Conservation (phyloP, 2,113 vertebrate genomes). For the Oostethus manadensis region DNA sequence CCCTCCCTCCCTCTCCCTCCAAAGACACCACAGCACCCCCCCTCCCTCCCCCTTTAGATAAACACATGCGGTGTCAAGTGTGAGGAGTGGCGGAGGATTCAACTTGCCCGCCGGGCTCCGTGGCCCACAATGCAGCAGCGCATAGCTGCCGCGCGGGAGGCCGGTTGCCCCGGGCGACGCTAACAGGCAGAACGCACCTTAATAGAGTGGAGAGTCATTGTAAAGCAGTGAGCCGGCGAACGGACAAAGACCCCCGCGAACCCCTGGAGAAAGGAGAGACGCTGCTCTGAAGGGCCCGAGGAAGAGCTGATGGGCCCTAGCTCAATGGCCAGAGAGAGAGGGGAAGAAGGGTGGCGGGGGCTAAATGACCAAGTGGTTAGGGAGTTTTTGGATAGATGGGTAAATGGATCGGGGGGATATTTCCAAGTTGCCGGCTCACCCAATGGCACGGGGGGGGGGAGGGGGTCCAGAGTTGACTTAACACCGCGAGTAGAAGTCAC, state of each 20-base stretch:
- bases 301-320: conserved; percentile 76
- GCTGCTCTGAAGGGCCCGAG: conserved; percentile 75
- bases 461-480: conserved; percentile 13
- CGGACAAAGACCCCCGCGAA: conserved; percentile 82
- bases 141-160: conserved; percentile 97
- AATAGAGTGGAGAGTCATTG: conserved; percentile 99
- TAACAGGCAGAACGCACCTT: conserved; percentile 99
- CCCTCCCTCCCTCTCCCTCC: conserved; percentile 64
- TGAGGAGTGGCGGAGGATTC: conserved; percentile 82
- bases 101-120: conserved; percentile 82
- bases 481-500: background rate
- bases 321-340: conserved; percentile 72
- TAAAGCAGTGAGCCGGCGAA: conserved; percentile 93
- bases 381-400: conserved; percentile 60
- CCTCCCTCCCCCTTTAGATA: conserved; percentile 86
- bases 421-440: conserved; percentile 45
- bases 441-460: conserved; percentile 15
- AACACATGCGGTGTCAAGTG: conserved; percentile 99
- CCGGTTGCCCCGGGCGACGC: conserved; percentile 94
- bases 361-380: conserved; percentile 60
- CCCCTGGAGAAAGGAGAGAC: conserved; percentile 75
- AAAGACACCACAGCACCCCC: conserved; percentile 78
- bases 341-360: conserved; percentile 27
- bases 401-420: conserved; percentile 58
- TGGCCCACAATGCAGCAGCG: conserved; percentile 83